Percentiles rank a stretch among this genome's conserved stretches.
Conservation (phyloP, 2,888 invertebrate species). For the Hirtodrosophila cameraria region DNA sequence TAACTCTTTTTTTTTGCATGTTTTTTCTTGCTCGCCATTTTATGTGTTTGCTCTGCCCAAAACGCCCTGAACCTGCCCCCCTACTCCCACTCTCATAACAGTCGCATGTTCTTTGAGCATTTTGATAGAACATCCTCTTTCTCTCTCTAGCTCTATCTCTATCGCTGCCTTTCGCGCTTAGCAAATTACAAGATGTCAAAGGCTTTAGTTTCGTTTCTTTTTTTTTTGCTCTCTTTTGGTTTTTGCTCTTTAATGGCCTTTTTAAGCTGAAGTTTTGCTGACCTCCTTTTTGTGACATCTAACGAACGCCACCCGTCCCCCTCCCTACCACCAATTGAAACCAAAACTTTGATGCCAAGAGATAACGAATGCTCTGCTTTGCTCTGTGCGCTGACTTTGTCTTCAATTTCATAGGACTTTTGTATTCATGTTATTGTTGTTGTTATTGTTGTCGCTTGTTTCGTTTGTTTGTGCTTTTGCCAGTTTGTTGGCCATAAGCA, state of each 20-base stretch:
- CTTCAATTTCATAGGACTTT: conserved; percentile 39
- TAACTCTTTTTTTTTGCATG: conserved; percentile 52
- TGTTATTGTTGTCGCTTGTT: conserved; percentile 5
- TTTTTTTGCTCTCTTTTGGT: conserved; percentile 13
- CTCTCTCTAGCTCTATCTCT: background rate
- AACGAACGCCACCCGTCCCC: background rate
- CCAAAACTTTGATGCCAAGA: conserved; percentile 28
- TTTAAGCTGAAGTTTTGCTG: conserved; percentile 30
- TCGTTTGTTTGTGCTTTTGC: conserved; percentile 19
- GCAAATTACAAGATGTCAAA: conserved; percentile 54
- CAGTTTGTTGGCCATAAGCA: conserved; percentile 45
- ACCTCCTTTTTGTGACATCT: conserved; percentile 44
- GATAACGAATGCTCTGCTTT: conserved; percentile 25
- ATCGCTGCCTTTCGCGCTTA: conserved; percentile 10
- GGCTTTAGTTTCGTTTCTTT: conserved; percentile 45
- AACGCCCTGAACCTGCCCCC: background rate
- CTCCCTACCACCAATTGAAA: background rate
- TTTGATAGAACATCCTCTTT: conserved; percentile 33
- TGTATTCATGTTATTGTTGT: conserved; percentile 5
- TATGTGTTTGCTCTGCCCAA: conserved; percentile 21
- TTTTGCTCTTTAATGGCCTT: conserved; percentile 45
- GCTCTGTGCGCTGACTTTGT: conserved; percentile 32
- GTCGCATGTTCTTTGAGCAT: conserved; percentile 32
- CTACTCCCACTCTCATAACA: background rate
- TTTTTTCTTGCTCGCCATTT: conserved; percentile 41